phyloP scores from a whole-genome alignment of 2,888 invertebrate species.

The Ophion obscuratus region DNA sequence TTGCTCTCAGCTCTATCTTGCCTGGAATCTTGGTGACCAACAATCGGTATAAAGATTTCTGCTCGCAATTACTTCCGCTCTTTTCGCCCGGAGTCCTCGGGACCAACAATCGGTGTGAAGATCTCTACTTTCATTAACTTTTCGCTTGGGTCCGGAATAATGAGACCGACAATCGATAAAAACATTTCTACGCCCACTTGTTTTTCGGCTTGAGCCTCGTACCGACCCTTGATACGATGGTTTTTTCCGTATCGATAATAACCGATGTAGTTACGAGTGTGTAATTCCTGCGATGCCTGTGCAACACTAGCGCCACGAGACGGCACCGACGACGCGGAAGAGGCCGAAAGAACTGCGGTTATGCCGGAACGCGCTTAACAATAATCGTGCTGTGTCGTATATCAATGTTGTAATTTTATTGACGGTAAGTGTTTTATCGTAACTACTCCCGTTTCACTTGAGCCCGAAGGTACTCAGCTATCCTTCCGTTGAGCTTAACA shows the following conservation, averaged over 20 bases:
- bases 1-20: background rate
- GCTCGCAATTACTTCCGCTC: too few species aligned
- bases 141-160: background rate
- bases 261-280: background rate
- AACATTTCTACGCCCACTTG: background rate
- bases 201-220: background rate
- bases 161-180: background rate
- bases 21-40: too few species aligned
- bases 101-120: background rate
- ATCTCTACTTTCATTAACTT: background rate
- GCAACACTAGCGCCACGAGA: background rate
- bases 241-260: background rate
- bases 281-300: background rate
- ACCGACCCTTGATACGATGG: background rate
- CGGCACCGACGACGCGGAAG: background rate
- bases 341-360: constrained; percentile 20
- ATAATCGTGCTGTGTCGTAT: constrained; percentile 11
- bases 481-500: background rate
- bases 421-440: constrained; percentile 40
- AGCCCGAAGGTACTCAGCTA: background rate
- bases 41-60: too few species aligned
- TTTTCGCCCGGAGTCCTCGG: background rate
- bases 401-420: constrained; percentile 39
- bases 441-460: background rate
- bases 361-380: constrained; percentile 52